A percentile compares a stretch with the other conserved stretches of the same genome.
Conservation (phyloP, 2,888 invertebrate species). For the Cataglyphis rosenhaueri region DNA sequence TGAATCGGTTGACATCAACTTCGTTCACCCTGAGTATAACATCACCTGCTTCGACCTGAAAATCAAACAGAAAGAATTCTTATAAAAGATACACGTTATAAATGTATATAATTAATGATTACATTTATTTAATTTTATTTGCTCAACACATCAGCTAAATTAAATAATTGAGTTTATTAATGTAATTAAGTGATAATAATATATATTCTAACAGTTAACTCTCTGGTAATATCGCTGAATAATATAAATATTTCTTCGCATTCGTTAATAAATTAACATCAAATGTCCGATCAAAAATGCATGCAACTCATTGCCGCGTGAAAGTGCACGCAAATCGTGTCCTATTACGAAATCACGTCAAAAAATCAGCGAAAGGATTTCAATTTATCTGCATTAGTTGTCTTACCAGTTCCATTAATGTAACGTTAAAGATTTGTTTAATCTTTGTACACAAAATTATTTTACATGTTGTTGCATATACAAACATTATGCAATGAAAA, state of each 20-base stretch:
- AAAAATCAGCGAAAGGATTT: conserved; percentile 57
- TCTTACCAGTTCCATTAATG: neutral
- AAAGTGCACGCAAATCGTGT: conserved; percentile 60
- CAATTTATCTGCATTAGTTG: conserved; percentile 50
- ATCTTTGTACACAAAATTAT: neutral
- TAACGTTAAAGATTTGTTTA: conserved; percentile 1
- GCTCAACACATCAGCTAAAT: neutral
- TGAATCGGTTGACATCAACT: conserved; percentile 96
- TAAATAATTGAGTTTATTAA: neutral
- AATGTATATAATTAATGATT: neutral
- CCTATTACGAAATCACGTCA: conserved; percentile 61
- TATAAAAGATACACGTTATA: neutral
- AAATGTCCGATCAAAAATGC: conserved; percentile 44
- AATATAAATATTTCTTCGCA: conserved; percentile 4
- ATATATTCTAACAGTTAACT: neutral
- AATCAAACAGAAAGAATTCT: neutral
- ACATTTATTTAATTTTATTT: neutral
- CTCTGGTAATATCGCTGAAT: neutral
- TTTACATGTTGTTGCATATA: neutral
- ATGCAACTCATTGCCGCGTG: conserved; percentile 43
- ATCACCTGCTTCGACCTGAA: conserved; percentile 96
- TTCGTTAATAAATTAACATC: neutral
- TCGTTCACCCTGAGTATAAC: conserved; percentile 97
- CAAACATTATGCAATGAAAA: neutral
- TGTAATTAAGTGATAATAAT: neutral